These are phyloP conservation scores for Theristicus caerulescens DNA, from an alignment of 2,113 vertebrate genomes.

Conservation along the genomic window DNA sequence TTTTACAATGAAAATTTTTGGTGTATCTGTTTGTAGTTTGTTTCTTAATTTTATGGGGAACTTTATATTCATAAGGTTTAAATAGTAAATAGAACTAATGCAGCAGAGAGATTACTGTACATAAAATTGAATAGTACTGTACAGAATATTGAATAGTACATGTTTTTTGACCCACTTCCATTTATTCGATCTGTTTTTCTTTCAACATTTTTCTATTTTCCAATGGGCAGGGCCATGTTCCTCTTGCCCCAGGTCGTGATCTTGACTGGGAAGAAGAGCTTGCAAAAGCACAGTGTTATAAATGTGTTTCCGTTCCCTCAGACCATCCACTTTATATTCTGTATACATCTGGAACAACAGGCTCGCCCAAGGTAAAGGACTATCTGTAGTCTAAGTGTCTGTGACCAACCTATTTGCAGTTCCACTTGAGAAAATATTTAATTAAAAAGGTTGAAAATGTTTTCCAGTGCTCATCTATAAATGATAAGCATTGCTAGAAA, in stretches of 20 bases:
- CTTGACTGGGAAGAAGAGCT: conserved; percentile 95
- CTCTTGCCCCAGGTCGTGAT: conserved; percentile 71
- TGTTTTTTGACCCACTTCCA: neutral
- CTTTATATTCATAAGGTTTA: neutral
- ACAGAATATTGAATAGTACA: neutral
- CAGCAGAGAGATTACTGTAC: neutral
- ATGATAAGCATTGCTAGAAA: neutral
- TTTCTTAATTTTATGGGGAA: neutral
- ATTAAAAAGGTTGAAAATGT: neutral
- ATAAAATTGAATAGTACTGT: neutral
- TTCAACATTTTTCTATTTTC: neutral
- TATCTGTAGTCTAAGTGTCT: neutral
- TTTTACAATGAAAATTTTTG: neutral
- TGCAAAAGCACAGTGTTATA: conserved; percentile 77
- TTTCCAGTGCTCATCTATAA: neutral
- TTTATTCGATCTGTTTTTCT: neutral
- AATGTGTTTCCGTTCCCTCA: conserved; percentile 86
- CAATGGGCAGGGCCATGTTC: conserved; percentile 76
- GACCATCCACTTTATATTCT: conserved; percentile 93
- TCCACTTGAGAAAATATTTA: neutral
- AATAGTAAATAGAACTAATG: neutral
- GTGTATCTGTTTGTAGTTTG: neutral
- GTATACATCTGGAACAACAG: conserved; percentile 96
- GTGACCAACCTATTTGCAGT: neutral
- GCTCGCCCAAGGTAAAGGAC: conserved; percentile 88